Percentiles rank a stretch among this genome's conserved stretches.
Conservation (phyloP, 2,888 invertebrate genomes). For the Lacanobia wlatinum region DNA sequence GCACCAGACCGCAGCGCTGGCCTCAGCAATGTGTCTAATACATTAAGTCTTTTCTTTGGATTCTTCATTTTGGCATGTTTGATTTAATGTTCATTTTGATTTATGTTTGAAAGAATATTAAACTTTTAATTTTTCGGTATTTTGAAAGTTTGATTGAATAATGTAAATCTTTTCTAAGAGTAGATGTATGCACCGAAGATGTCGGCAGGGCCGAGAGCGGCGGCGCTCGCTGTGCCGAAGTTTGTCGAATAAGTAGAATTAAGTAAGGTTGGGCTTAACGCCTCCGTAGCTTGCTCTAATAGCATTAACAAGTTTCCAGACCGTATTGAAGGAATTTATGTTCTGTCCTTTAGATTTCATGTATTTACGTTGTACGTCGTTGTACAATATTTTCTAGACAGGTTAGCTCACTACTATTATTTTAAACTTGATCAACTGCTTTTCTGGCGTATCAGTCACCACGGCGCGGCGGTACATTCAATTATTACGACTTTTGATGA, state of each 20-base stretch:
- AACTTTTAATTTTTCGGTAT: constrained; percentile 47
- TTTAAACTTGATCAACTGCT: background rate
- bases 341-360: constrained; percentile 21
- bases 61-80: constrained; percentile 69
- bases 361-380: background rate
- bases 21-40: constrained; percentile 55
- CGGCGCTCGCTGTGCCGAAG: constrained; percentile 68
- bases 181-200: constrained; percentile 54
- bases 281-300: constrained; percentile 86
- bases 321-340: constrained; percentile 83
- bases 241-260: constrained; percentile 87
- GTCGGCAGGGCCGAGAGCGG: constrained; percentile 45
- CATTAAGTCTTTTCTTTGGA: constrained; percentile 67
- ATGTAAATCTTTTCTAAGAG: constrained; percentile 26
- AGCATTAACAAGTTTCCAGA: constrained; percentile 90
- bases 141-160: constrained; percentile 8
- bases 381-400: background rate
- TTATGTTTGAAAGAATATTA: constrained; percentile 60
- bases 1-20: constrained; percentile 54
- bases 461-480: background rate
- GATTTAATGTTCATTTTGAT: constrained; percentile 66
- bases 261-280: constrained; percentile 89
- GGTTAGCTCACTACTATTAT: background rate
- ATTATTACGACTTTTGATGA: background rate
- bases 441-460: background rate